Conservation (phyloP, 2,113 vertebrate species). For the Lagenorhynchus albirostris region DNA sequence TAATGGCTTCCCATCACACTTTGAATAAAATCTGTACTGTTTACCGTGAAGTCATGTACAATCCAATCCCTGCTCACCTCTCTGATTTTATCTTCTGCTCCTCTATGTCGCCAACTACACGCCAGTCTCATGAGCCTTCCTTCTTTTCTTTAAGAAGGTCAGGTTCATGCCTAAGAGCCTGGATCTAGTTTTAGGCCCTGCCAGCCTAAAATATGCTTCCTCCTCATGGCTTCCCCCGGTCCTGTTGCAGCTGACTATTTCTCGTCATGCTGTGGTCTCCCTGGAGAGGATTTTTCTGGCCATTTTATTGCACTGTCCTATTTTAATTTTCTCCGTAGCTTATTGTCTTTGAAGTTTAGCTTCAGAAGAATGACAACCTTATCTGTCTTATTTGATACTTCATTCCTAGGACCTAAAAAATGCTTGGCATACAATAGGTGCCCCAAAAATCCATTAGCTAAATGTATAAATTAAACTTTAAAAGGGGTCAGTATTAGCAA, state of each 20-base stretch:
- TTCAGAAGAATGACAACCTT: background rate
- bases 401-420: background rate
- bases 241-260: background rate
- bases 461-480: background rate
- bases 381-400: background rate
- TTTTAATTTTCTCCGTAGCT: background rate
- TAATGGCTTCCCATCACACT: background rate
- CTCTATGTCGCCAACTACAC: background rate
- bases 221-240: background rate
- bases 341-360: slow-evolving; percentile 25
- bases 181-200: background rate
- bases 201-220: background rate
- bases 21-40: background rate
- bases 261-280: background rate
- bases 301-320: background rate
- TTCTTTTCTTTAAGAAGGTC: background rate
- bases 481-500: background rate
- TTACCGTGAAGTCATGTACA: background rate
- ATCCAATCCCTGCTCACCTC: background rate
- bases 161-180: background rate
- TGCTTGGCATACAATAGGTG: background rate
- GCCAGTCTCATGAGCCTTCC: background rate
- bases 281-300: background rate
- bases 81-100: background rate
- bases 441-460: background rate